Conservation (phyloP, 2,888 invertebrate species). For the Anaspis maculata region DNA sequence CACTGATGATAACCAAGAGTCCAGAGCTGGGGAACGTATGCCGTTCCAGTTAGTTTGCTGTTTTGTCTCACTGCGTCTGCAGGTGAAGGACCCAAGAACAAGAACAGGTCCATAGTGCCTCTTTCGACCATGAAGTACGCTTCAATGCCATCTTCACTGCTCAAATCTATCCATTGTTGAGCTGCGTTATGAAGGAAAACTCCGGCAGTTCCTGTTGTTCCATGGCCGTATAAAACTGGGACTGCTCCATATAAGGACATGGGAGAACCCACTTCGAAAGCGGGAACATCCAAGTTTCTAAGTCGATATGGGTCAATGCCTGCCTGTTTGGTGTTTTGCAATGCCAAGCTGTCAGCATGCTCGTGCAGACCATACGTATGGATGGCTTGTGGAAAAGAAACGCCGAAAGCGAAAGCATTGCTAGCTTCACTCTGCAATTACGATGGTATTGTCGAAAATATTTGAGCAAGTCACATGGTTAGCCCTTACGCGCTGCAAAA, state of each 20-base stretch:
- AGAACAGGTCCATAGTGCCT: constrained; percentile 84
- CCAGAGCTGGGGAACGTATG: constrained; percentile 12
- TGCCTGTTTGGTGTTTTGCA: constrained; percentile 65
- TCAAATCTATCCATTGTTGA: constrained; percentile 94
- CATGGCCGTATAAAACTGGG: constrained; percentile 84
- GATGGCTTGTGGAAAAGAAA: constrained; percentile 5
- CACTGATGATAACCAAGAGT: constrained; percentile 15
- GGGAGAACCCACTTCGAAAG: constrained; percentile 79
- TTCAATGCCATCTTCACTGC: constrained; percentile 45
- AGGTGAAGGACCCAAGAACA: constrained; percentile 79
- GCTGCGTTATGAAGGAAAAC: constrained; percentile 73
- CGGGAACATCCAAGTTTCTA: constrained; percentile 93
- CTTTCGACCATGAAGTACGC: constrained; percentile 91
- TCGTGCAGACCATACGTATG: constrained; percentile 58
- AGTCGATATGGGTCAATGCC: constrained; percentile 73
- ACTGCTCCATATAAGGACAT: constrained; percentile 57
- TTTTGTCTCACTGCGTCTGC: constrained; percentile 80
- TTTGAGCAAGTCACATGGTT: too few relatives aligned
- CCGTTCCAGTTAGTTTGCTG: constrained; percentile 37
- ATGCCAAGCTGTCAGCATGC: constrained; percentile 78
- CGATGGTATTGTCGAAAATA: too few relatives aligned
- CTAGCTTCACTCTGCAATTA: constrained; percentile 1
- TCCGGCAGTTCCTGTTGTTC: constrained; percentile 43
- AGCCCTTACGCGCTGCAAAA: background rate
- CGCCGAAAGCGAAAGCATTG: constrained; percentile 4